Evolutionary conservation across 2,113 vertebrate species (phyloP).

Genomic region (Eupsittula cactorum): DNA sequence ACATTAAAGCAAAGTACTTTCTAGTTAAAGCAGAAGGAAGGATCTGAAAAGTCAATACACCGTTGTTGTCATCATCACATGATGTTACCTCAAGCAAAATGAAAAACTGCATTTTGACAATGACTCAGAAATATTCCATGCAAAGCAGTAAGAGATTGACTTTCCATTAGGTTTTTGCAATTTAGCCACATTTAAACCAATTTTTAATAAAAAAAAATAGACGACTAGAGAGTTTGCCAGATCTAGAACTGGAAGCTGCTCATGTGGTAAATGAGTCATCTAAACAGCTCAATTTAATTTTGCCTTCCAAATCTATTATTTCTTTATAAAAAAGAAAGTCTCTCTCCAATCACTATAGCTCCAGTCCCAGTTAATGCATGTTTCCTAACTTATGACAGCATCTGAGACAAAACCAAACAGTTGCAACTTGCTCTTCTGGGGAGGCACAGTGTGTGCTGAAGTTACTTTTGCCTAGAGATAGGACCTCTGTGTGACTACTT

Average conservation of each 20-base stretch:
- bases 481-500: background rate
- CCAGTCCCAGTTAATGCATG: background rate
- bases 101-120: slow-evolving; percentile 8
- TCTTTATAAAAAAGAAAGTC: background rate
- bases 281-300: background rate
- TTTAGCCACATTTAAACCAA: slow-evolving; percentile 5
- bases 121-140: slow-evolving; percentile 16
- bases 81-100: background rate
- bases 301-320: background rate
- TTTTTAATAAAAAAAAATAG: background rate
- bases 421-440: background rate
- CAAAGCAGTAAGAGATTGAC: background rate
- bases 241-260: slow-evolving; percentile 9
- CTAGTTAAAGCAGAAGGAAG: background rate
- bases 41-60: background rate
- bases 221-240: slow-evolving; percentile 14
- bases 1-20: background rate
- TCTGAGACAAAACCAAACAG: background rate
- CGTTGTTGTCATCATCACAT: background rate
- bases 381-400: background rate
- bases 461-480: background rate
- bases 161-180: slow-evolving; percentile 49
- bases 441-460: background rate
- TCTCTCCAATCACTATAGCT: background rate
- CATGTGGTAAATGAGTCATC: slow-evolving; percentile 48